Evolutionary conservation across 2,888 invertebrate genomes (phyloP).

Genomic region (Acrobasis repandana): DNA sequence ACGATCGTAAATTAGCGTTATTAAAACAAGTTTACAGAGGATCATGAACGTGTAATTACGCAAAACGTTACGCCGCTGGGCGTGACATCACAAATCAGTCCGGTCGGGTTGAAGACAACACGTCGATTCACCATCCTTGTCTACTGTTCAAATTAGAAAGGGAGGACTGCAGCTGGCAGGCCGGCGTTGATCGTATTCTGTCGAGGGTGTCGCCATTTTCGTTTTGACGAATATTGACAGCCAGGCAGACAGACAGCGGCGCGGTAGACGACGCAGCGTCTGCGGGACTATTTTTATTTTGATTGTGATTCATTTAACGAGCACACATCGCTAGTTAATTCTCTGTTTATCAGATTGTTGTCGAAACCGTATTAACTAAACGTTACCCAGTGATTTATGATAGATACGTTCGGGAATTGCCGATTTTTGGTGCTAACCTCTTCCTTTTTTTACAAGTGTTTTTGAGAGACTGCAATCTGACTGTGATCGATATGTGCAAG

Average conservation of each 20-base stretch:
- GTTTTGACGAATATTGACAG: slow-evolving; percentile 89
- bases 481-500: slow-evolving; percentile 82
- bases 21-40: slow-evolving; percentile 78
- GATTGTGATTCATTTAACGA: slow-evolving; percentile 77
- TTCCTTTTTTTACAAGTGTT: slow-evolving; percentile 75
- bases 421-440: slow-evolving; percentile 79
- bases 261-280: slow-evolving; percentile 80
- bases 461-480: slow-evolving; percentile 77
- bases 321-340: slow-evolving; percentile 54
- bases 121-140: slow-evolving; percentile 59
- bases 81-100: slow-evolving; percentile 83
- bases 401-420: slow-evolving; percentile 50
- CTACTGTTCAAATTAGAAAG: slow-evolving; percentile 41
- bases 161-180: slow-evolving; percentile 56
- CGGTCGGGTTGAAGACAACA: slow-evolving; percentile 74
- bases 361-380: slow-evolving; percentile 57
- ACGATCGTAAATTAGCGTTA: slow-evolving; percentile 74
- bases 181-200: slow-evolving; percentile 79
- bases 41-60: slow-evolving; percentile 77
- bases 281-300: slow-evolving; percentile 80
- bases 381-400: slow-evolving; percentile 59
- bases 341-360: slow-evolving; percentile 52
- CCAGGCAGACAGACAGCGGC: slow-evolving; percentile 82
- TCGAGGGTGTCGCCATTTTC: slow-evolving; percentile 88
- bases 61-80: slow-evolving; percentile 83